These are phyloP conservation scores for Anabacerthia variegaticeps DNA, from an alignment of 2,797 vertebrate genomes.

Conservation along the genomic window DNA sequence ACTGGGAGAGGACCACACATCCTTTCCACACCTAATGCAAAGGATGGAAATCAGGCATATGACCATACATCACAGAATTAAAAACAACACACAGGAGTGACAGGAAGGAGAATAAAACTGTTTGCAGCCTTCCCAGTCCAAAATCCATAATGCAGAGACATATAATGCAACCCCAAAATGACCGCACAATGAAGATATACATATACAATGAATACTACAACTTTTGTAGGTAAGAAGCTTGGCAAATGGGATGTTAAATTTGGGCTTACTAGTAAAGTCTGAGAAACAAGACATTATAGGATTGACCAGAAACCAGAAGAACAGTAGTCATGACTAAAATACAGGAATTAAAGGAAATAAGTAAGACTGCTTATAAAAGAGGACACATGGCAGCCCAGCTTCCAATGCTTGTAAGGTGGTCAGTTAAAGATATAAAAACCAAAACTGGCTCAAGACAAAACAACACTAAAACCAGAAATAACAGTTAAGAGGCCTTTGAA, in stretches of 20 bases:
- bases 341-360: constrained; percentile 2
- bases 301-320: background rate
- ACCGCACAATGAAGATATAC: background rate
- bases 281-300: background rate
- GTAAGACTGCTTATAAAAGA: background rate
- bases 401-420: background rate
- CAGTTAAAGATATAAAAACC: background rate
- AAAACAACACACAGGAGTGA: background rate
- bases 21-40: background rate
- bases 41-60: background rate
- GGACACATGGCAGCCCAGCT: background rate
- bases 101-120: background rate
- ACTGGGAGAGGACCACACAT: background rate
- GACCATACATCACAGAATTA: background rate
- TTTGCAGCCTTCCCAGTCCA: background rate
- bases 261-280: background rate
- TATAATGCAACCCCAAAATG: background rate
- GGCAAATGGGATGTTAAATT: background rate
- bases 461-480: background rate
- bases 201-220: background rate
- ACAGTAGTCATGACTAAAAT: background rate
- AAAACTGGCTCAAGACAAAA: background rate
- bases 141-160: background rate
- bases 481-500: background rate
- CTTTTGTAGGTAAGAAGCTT: background rate